Base-by-base conservation (phyloP, 2,113 vertebrate species). In the Erythrocebus patas region DNA sequence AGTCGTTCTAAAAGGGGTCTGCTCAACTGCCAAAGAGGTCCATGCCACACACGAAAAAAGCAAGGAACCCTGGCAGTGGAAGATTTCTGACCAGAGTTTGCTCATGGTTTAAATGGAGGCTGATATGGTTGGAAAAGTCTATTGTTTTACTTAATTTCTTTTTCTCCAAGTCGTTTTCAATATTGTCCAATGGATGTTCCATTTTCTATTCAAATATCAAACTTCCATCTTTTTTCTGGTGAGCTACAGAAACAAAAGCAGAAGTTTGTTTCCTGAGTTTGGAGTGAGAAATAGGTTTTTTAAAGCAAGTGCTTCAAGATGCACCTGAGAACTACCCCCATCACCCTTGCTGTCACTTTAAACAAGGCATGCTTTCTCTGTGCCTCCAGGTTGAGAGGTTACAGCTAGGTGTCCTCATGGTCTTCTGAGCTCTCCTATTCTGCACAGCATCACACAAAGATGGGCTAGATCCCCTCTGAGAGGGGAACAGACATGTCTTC, bases 181-280 rank as follows among this genome's bases (percentile, higher is more conserved):
- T 73, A 40, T 13, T 38, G 59, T 43, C 35, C 27, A 48, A 32
- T 3, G 32, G 93, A 48, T 32, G 1, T 11, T 40, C 12, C 59
- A 55, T 73, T 95, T 86, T 92, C 76, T 66, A 22, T 3, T 66
- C 64, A 92, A 61, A 30, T 20, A 32, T 20, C 10, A 23, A 55
- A n/a, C 43, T 76, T 59, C 43, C 14, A 0, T 43, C 27, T 89
- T 86, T 81, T 50, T 27, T n/a, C 75, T 82, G 8, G 43, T 45
- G 35, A 95, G 38, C 48, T 12, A 55, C 2, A 59, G 57, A 83
- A 89, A 86, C 75, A 81, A 81, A 94, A 59, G 45, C 27, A 87
- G 48, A 68, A 61, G 14, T 25, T 2, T 59, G 45, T 55, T 92
- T 94, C 68, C 70, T 64, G 61, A 64, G 23, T 48, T 43, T 48